Evolutionary conservation across 2,888 invertebrate genomes (phyloP).

Genomic region (Parelbella ahira): DNA sequence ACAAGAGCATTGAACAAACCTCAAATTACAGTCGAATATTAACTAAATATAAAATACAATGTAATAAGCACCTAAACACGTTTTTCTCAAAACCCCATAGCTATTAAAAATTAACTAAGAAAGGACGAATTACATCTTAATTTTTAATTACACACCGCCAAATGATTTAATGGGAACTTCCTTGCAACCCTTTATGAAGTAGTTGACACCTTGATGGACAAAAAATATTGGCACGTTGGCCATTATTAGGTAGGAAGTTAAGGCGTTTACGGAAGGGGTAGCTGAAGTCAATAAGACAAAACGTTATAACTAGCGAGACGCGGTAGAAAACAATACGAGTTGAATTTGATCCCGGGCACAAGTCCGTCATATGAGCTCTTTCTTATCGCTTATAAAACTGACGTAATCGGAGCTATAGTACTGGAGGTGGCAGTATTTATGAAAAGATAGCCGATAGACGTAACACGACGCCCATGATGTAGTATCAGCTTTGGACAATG

Average conservation of each 20-base stretch:
- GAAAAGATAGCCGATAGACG: slow-evolving; percentile 12
- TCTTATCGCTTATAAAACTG: slow-evolving; percentile 22
- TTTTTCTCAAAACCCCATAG: slow-evolving; percentile 36
- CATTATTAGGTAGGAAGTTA: slow-evolving; percentile 31
- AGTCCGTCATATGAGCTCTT: too few species aligned
- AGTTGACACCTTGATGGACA: slow-evolving; percentile 59
- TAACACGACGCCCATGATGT: slow-evolving; percentile 10
- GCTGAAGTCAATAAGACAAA: too few species aligned
- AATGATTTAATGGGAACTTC: slow-evolving; percentile 49
- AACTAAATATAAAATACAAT: too few species aligned
- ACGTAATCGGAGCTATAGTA: slow-evolving; percentile 15
- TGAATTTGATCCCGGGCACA: too few species aligned
- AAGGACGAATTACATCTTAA: slow-evolving; percentile 49
- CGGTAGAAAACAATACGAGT: too few species aligned
- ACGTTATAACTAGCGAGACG: too few species aligned
- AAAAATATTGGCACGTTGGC: slow-evolving; percentile 48
- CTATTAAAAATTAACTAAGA: slow-evolving; percentile 52
- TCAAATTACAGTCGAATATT: too few species aligned
- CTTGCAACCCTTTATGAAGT: slow-evolving; percentile 51
- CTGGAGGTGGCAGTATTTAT: slow-evolving; percentile 17
- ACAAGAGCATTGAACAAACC: slow-evolving; percentile 1
- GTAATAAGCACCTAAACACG: slow-evolving; percentile 59
- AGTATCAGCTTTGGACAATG: slow-evolving; percentile 15
- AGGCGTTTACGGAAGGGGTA: slow-evolving; percentile 25
- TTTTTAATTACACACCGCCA: slow-evolving; percentile 62